Conservation (phyloP, 2,113 vertebrate genomes). For the Thinocorus orbignyianus region DNA sequence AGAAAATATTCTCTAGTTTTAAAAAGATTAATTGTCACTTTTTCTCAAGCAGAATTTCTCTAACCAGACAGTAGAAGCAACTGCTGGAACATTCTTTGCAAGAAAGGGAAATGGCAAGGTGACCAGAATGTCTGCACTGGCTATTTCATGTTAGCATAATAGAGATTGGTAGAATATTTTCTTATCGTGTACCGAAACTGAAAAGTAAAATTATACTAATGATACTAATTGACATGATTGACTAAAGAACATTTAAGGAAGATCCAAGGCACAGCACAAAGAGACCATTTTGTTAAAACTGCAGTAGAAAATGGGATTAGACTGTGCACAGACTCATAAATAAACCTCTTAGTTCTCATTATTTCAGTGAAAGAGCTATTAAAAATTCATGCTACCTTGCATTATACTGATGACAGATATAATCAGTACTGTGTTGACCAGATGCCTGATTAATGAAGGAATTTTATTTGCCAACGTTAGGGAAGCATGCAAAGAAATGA, state of each 20-base stretch:
- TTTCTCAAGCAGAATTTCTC: not conserved
- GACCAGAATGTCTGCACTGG: not conserved
- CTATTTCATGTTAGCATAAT: not conserved
- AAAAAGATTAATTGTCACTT: not conserved
- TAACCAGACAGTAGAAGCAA: not conserved
- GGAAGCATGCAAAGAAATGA: constrained; percentile 54
- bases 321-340: constrained; percentile 24
- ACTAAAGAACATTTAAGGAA: not conserved
- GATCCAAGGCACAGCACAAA: not conserved
- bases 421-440: constrained; percentile 49
- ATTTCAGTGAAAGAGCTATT: constrained; percentile 50
- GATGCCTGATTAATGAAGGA: constrained; percentile 62
- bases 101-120: not conserved
- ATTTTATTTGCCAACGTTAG: constrained; percentile 42
- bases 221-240: not conserved
- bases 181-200: not conserved
- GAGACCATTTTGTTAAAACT: constrained; percentile 5
- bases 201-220: not conserved
- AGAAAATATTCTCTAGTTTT: not conserved
- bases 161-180: not conserved
- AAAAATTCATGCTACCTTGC: constrained; percentile 64
- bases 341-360: constrained; percentile 56
- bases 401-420: constrained; percentile 56
- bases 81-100: not conserved
- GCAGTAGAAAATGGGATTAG: not conserved